A percentile compares a stretch with the other conserved stretches of the same genome.
Evolutionary conservation across 2,888 invertebrate genomes (phyloP).

Genomic region (Tenthredo scrophulariae): DNA sequence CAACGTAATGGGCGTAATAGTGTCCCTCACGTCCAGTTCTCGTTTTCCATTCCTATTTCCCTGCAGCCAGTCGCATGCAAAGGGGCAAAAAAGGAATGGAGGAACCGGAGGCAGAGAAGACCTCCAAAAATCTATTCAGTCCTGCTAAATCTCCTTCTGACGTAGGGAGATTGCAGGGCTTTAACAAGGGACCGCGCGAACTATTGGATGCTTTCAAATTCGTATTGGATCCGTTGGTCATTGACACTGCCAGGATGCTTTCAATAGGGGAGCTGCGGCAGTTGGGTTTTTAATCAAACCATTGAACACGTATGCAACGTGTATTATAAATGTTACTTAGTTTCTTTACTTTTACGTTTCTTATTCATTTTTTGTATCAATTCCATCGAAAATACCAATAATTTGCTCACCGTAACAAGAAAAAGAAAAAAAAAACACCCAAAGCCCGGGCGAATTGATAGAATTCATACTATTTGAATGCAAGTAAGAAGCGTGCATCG

Average conservation of each 20-base stretch:
- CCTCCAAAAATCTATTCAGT: conserved; percentile 66
- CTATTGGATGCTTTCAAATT: conserved; percentile 49
- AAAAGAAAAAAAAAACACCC: not conserved
- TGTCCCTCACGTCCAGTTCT: conserved; percentile 21
- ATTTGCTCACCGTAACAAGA: not conserved
- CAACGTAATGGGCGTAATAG: not conserved
- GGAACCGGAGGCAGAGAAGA: conserved; percentile 57
- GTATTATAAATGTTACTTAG: not conserved
- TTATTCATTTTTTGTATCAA: not conserved
- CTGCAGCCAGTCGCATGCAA: conserved; percentile 33
- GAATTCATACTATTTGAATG: not conserved
- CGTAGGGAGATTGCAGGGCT: conserved; percentile 61
- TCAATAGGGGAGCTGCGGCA: conserved; percentile 5
- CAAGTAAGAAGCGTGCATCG: not conserved
- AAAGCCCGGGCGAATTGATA: not conserved
- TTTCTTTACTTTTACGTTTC: not conserved
- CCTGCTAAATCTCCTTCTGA: conserved; percentile 60
- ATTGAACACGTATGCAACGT: conserved; percentile 20
- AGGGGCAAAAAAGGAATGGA: not conserved
- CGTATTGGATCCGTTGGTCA: conserved; percentile 37
- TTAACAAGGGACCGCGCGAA: conserved; percentile 60
- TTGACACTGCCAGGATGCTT: conserved; percentile 37
- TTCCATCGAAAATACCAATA: not conserved
- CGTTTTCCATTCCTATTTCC: not conserved
- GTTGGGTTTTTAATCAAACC: conserved; percentile 42